Evolutionary conservation across 1,140 invertebrate genomes (phyloP), one percentile per base, ranked within the genome.

Genomic region (Nephila pilipes): DNA sequence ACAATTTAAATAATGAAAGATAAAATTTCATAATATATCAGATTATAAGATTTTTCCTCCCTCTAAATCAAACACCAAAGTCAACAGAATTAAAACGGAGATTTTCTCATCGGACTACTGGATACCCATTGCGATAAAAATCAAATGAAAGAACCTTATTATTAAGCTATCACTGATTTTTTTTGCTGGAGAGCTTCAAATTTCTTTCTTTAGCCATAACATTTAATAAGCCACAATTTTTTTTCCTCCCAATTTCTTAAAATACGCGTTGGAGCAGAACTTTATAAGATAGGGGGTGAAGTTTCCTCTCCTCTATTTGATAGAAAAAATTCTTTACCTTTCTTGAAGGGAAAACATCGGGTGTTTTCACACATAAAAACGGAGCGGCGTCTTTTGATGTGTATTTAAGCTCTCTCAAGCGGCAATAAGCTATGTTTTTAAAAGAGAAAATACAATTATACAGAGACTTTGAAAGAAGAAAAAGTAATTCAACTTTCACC

Each of bases 401-500:
- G 88, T 79, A 90, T 90, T 90, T 90, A 90, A 90, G 88, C 57
- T 90, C 88, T 81, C 46, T 57, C 63, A 32, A 90, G 88, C 69
- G 32, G 75, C 75, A 90, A 90, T 80, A 90, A 90, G 88, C 88
- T 90, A 80, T 90, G 69, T 58, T 81, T 80, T 80, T 79, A 58
- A 80, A 90, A 79, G 55, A 38, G 69, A 58, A 90, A 90, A 58
- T 80, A 80, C 60, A 90, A 80, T 90, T 80, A 79, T 36, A 25
- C 20, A 36, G 22, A 57, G 65, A 90, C 16, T 32, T 16, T 32
- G 22, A 54, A 57, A 22, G 38, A 80, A 81, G 63, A 80, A 81
- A 90, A 90, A 90, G 88, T 90, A 90, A 90, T 81, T 90, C 54
- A 80, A 90, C 88, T 90, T 90, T 80, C 55, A 90, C 46, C 69